phyloP scores from a whole-genome alignment of 1,140 invertebrate species.

The Heliconius hewitsoni region DNA sequence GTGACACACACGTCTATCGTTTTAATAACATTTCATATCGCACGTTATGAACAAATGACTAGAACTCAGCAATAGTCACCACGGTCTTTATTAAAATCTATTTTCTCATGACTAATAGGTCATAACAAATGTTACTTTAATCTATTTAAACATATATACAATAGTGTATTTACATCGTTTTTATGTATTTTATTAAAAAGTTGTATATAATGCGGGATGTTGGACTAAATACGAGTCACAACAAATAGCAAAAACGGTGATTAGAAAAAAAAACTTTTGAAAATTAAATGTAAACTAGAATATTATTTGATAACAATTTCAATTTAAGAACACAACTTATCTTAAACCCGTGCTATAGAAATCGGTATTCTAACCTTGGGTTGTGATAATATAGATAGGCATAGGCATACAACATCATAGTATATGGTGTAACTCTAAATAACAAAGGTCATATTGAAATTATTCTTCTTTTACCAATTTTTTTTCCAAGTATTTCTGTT shows the following conservation, averaged over 20 bases:
- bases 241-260: no score
- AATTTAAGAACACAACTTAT: no score
- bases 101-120: background rate
- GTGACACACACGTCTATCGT: background rate
- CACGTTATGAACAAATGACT: background rate
- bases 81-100: background rate
- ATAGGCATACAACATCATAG: no score
- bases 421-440: background rate
- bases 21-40: constrained; percentile 4
- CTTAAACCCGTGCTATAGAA: no score
- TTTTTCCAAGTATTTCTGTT: background rate
- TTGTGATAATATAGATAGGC: no score
- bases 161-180: background rate
- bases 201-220: no score
- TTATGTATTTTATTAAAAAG: no score
- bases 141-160: background rate
- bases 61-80: background rate
- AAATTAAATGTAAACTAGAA: no score
- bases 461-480: background rate
- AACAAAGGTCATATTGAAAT: background rate
- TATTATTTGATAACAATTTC: no score
- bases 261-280: no score
- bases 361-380: no score
- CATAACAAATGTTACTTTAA: background rate
- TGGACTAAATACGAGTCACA: no score